Conservation (phyloP, 1,140 invertebrate species). For the Monomorium pharaonis region DNA sequence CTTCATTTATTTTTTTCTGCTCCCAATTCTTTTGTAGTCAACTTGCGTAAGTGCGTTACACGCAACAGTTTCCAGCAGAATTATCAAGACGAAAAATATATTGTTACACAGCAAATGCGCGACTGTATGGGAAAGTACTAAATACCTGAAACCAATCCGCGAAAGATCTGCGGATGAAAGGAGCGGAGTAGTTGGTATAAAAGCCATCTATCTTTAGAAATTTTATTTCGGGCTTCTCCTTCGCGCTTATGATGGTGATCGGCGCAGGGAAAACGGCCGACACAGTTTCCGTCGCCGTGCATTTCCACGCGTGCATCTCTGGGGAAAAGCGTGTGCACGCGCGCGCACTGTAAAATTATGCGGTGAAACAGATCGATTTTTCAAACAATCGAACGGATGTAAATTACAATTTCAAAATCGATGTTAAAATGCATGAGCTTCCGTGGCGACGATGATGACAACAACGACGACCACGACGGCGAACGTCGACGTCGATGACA, state of each 20-base stretch:
- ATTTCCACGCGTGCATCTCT: constrained; percentile 13
- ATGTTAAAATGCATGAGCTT: constrained; percentile 64
- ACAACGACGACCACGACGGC: not conserved
- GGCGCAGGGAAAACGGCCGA: constrained; percentile 13
- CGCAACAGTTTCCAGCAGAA: not conserved
- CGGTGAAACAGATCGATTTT: constrained; percentile 54
- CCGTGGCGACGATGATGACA: not conserved
- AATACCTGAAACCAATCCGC: not conserved
- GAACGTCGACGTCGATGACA: not conserved
- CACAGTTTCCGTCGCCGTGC: not conserved
- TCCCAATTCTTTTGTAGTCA: not conserved
- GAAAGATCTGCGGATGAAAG: not conserved
- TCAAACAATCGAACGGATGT: constrained; percentile 28
- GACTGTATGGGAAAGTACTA: not conserved
- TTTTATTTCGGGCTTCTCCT: constrained; percentile 15
- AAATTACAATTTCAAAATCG: constrained; percentile 64
- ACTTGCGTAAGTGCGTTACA: not conserved
- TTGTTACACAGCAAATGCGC: not conserved
- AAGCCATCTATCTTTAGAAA: not conserved
- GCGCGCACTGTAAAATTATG: constrained; percentile 40
- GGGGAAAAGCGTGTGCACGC: not conserved
- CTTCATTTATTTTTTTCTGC: not conserved
- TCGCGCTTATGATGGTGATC: not conserved
- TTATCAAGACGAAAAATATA: not conserved
- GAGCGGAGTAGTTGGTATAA: not conserved